Conservation (phyloP, 2,888 invertebrate species). For the Aphodius sticticus region DNA sequence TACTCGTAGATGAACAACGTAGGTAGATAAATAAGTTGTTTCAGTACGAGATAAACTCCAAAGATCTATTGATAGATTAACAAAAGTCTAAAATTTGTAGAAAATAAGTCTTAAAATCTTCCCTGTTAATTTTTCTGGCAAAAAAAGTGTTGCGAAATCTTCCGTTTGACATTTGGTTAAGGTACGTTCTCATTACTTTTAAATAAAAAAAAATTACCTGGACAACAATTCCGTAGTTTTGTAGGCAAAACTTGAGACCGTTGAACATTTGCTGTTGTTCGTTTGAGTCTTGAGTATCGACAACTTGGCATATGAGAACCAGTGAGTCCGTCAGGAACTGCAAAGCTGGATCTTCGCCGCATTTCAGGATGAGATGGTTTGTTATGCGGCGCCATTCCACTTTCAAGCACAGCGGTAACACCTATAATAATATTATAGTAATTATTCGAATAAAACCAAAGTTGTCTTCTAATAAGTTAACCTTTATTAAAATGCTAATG, state of each 20-base stretch:
- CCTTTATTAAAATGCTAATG: not conserved
- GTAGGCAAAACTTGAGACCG: conserved; percentile 51
- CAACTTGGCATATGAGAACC: conserved; percentile 51
- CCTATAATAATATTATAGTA: conserved; percentile 38
- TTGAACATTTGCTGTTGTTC: conserved; percentile 40
- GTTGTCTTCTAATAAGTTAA: not conserved
- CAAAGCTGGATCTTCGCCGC: conserved; percentile 44
- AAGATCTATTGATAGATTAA: too few relatives aligned
- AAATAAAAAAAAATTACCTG: conserved; percentile 50
- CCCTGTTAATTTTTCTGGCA: too few relatives aligned
- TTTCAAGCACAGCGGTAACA: conserved; percentile 51
- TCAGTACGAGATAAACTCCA: too few relatives aligned
- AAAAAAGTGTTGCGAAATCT: too few relatives aligned
- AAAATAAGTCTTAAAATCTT: too few relatives aligned
- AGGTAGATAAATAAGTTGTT: too few relatives aligned
- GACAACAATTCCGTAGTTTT: conserved; percentile 49
- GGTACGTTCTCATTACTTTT: too few relatives aligned
- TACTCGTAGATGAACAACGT: too few relatives aligned
- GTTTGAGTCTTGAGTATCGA: conserved; percentile 45
- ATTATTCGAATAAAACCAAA: conserved; percentile 29
- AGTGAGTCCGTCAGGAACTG: conserved; percentile 50
- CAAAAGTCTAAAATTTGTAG: too few relatives aligned
- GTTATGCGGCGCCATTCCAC: conserved; percentile 52
- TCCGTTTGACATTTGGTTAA: too few relatives aligned
- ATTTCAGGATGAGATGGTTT: conserved; percentile 44